Percentiles rank a stretch among this genome's conserved stretches.
phyloP scores from a whole-genome alignment of 2,888 invertebrate genomes.

The Linnaemya tessellans region DNA sequence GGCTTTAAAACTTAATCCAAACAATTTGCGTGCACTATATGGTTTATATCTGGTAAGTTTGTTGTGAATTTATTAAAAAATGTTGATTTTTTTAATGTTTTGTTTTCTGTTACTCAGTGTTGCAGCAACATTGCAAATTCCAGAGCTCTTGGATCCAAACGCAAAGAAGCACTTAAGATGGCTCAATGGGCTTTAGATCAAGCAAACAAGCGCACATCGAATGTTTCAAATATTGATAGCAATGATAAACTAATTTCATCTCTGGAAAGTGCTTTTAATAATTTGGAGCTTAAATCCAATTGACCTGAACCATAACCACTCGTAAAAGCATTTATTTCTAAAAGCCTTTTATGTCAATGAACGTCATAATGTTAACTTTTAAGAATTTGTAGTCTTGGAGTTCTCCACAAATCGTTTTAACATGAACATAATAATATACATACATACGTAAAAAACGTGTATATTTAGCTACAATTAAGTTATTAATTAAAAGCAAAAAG shows the following conservation, averaged over 20 bases:
- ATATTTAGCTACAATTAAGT: slow-evolving; percentile 44
- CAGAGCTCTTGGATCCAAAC: slow-evolving; percentile 87
- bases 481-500: slow-evolving; percentile 31
- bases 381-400: slow-evolving; percentile 35
- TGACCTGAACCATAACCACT: slow-evolving; percentile 76
- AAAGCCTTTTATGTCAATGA: slow-evolving; percentile 63
- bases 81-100: not conserved
- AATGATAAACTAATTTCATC: slow-evolving; percentile 82
- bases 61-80: not conserved
- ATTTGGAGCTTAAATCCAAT: slow-evolving; percentile 82
- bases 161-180: slow-evolving; percentile 89
- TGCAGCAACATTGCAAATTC: slow-evolving; percentile 87
- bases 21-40: slow-evolving; percentile 95
- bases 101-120: slow-evolving; percentile 81
- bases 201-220: slow-evolving; percentile 84
- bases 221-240: slow-evolving; percentile 81
- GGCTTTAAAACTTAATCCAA: slow-evolving; percentile 93
- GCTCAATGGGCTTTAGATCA: slow-evolving; percentile 89
- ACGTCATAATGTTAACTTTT: slow-evolving; percentile 59
- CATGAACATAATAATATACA: slow-evolving; percentile 29
- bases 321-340: slow-evolving; percentile 63
- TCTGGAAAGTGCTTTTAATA: slow-evolving; percentile 80
- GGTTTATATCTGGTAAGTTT: slow-evolving; percentile 93
- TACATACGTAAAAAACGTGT: slow-evolving; percentile 29
- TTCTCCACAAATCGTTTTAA: slow-evolving; percentile 23